Evolutionary conservation across 2,888 invertebrate species (phyloP), one percentile per base, ranked within the genome.

Genomic region (Archips xylosteana): DNA sequence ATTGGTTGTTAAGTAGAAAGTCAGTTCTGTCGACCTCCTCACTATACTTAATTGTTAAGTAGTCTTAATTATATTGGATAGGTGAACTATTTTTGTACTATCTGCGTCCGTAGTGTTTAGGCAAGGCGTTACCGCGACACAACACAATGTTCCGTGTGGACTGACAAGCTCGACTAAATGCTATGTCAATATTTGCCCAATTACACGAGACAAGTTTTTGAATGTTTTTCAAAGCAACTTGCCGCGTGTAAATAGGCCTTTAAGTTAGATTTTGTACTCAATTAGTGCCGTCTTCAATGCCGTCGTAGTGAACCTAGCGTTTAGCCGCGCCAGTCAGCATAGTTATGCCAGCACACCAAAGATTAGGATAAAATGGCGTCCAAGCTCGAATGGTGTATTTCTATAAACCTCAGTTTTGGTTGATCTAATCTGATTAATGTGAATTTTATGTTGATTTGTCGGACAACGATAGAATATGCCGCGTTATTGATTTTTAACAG

Each of bases 21-120:
- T 75, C 71, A 69, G 79, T 82, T 80, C 79, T 77, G 75, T 78
- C 78, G 85, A 83, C 89, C 92, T 90, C 92, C 92, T 90, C 90
- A 86, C 87, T 82, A 92, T 92, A 91, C 89, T 89, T 93, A 90
- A 92, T 91, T 92, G 91, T 93, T 94, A 94, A 94, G 94, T 94
- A 94, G 94, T 92, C 78, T 87, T 94, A 92, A 92, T 93, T 92
- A 86, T 94, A 94, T 89, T 87, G 85, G 83, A 93, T 94, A 94
- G 94, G 94, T 91, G 91, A 94, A 94, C 84, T 94, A 94, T 94
- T 94, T 94, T 94, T 94, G 92, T 94, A 94, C 85, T 81, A 81
- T 89, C 91, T 84, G 85, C 92, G 92, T 92, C 91, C 90, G 88
- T 92, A 92, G 91, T 85, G 81, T 86, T 65, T 89, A 90, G 87